Evolutionary conservation across 2,113 vertebrate species (phyloP), one percentile per base, ranked within the genome.

Genomic region (Morone saxatilis): DNA sequence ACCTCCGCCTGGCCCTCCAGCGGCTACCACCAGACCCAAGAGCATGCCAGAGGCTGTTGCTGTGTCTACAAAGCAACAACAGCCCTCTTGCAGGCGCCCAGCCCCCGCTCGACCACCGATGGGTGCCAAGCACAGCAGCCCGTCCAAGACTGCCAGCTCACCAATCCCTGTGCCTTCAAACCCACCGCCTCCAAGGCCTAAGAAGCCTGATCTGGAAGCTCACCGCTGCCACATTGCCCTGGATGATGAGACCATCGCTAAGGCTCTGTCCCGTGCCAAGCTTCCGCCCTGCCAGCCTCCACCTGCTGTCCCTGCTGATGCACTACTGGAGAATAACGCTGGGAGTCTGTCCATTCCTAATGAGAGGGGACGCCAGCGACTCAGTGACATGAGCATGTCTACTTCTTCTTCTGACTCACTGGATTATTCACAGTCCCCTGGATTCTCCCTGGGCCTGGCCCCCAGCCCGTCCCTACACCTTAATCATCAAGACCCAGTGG

Each of bases 381-480:
- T 98, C 84, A 99, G 98, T 72, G 96, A 98, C 94, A 96, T 97
- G 96, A 98, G 97, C 95, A 95, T 98, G 94, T 99, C 97, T 22
- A 98, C 98, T 75, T 98, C 98, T 17, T 98, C 98, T 0, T 98
- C 97, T 0, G 97, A 98, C 91, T 99, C 98, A 4, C 93, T 98
- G 90, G 98, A 99, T 68, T 96, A 95, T 0, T 95, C 96, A 4
- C 96, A 94, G 0, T 95, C 96, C 8, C 96, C 94, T 2, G 94
- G 92, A 87, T 96, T 97, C 95, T 96, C 97, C 0, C 90, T 96
- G 6, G 95, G 94, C 0, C 85, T 97, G 91, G 94, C 31, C 91
- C 95, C 2, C 6, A 89, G 95, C 92, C 1, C 95, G 86, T 76
- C 97, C 59, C 12, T 94, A 95, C 85, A 84, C 47, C 80, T 84